These are phyloP conservation scores for Rhynchopsitta pachyrhyncha DNA, from an alignment of 2,113 vertebrate species.

Conservation along the genomic window DNA sequence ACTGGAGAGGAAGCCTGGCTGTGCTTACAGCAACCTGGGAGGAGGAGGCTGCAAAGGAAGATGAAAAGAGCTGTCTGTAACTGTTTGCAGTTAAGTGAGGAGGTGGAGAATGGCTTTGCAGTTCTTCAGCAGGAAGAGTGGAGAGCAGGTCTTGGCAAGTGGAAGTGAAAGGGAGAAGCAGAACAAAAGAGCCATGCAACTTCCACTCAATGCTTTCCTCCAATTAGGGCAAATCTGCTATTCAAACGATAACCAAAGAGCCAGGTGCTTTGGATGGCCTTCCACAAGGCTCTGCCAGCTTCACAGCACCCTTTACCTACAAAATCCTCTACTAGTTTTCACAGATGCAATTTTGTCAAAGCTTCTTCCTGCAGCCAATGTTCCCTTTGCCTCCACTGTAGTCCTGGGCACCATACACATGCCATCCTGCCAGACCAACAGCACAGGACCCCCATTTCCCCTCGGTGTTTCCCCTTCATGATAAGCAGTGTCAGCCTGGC, in stretches of 20 bases:
- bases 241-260: conserved; percentile 8
- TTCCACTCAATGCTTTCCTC: conserved; percentile 15
- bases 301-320: neutral
- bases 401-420: accelerated
- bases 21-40: neutral
- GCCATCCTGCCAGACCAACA: neutral
- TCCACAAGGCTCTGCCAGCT: conserved; percentile 13
- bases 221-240: conserved; percentile 7
- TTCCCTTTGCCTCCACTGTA: neutral
- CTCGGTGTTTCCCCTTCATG: neutral
- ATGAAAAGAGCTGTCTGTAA: conserved; percentile 13
- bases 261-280: conserved; percentile 47
- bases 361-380: neutral
- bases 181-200: conserved; percentile 51
- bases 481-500: neutral
- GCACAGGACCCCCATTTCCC: neutral
- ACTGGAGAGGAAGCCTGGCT: conserved; percentile 9
- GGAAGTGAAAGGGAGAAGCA: neutral
- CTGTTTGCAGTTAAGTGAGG: neutral
- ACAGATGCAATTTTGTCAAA: neutral
- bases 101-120: conserved; percentile 11
- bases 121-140: neutral
- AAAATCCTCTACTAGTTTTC: neutral
- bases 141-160: conserved; percentile 37
- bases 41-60: neutral